Base-by-base conservation (phyloP, 2,113 vertebrate genomes). In the Hippopotamus amphibius region DNA sequence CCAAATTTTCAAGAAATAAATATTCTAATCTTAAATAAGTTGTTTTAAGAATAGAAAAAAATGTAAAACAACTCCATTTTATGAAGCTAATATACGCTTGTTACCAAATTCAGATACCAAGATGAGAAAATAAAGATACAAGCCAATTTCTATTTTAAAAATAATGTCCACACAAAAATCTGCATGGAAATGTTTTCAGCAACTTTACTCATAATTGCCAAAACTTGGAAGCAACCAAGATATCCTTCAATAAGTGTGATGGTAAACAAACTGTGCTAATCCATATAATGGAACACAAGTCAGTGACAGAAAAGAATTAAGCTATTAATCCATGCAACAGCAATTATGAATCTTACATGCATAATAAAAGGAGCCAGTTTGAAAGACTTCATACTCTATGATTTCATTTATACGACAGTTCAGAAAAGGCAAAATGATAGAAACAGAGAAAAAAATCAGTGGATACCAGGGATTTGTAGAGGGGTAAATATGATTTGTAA, bases 1-100 rank as follows among this genome's bases (percentile, higher is more conserved):
- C 33, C n/a, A 74, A 91, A 72, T 84, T 71, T 90, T 83, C 33
- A 95, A 80, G 46, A 85, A 95, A 59, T 48, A 92, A 92, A 88
- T 79, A 94, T 88, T 72, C 46, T 19, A 80, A 41, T 50, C 30
- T n/a, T 57, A 37, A 83, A 61, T 7, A 86, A 92, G 63, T 61
- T 37, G 68, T 68, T 82, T 41, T 26, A 21, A 80, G 16, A 84
- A 46, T 30, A 53, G 15, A 74, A 88, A 50, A n/a, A 68, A 41
- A 26, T 41, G 43, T 77, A 12, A 88, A 71, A 79, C 12, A 65
- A 71, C 19, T 17, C 26, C 10, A 88, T 84, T 81, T 69, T 92
- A 63, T 79, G 11, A 59, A 66, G 30, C 3, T 79, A 77, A 84
- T 88, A 55, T 71, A 55, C 55, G 53, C 22, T 92, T 68, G 28